phyloP scores from a whole-genome alignment of 2,888 invertebrate species.

The Drosophila sordidapex region DNA sequence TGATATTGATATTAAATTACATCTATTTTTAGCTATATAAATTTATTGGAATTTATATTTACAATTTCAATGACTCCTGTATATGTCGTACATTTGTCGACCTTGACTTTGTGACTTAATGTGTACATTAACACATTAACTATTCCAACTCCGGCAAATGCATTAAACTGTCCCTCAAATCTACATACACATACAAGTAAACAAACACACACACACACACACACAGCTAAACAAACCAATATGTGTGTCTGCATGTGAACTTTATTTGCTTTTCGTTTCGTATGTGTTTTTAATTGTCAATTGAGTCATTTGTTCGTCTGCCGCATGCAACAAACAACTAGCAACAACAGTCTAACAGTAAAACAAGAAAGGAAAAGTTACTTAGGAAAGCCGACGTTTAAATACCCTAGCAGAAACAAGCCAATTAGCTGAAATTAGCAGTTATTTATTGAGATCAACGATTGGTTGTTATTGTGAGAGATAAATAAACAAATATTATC shows the following conservation, averaged over 20 bases:
- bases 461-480: neutral
- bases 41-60: neutral
- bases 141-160: slow-evolving; percentile 36
- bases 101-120: slow-evolving; percentile 47
- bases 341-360: slow-evolving; percentile 16
- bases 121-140: slow-evolving; percentile 47
- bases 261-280: slow-evolving; percentile 1
- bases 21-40: neutral
- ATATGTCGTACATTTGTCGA: slow-evolving; percentile 1
- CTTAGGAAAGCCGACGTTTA: neutral
- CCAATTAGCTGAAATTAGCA: neutral
- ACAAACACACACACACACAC: neutral
- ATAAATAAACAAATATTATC: neutral
- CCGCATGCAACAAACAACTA: slow-evolving; percentile 60
- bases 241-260: slow-evolving; percentile 13
- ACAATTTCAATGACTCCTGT: neutral
- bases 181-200: neutral
- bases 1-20: neutral
- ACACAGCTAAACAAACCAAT: slow-evolving; percentile 1
- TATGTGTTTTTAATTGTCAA: slow-evolving; percentile 68
- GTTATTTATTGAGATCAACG: neutral
- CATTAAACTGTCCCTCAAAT: slow-evolving; percentile 42
- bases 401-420: neutral
- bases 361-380: neutral
- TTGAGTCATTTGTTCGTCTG: slow-evolving; percentile 42